Evolutionary conservation across 2,797 vertebrate species (phyloP).

Genomic region (Labeo calbasu): DNA sequence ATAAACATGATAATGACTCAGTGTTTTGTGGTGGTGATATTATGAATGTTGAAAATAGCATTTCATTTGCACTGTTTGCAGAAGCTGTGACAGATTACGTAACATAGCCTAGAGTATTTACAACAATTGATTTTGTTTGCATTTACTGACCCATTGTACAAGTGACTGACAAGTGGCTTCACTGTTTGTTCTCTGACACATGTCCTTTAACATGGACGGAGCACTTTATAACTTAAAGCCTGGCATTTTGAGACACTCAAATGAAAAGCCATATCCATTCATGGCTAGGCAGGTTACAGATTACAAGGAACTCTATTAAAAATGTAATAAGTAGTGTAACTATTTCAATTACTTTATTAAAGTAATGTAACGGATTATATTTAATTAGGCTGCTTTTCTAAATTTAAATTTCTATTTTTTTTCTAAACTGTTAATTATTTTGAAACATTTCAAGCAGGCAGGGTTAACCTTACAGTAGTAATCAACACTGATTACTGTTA

Average conservation of each 20-base stretch:
- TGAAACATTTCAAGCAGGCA: no score
- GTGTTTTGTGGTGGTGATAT: not conserved
- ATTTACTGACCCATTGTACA: not conserved
- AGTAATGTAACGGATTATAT: no score
- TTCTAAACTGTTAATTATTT: no score
- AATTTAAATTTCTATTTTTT: no score
- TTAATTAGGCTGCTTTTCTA: no score
- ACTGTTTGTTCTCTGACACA: not conserved
- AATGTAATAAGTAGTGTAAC: no score
- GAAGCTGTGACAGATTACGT: constrained; percentile 12
- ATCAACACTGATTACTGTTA: no score
- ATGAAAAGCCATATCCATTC: not conserved
- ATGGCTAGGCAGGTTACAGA: not conserved
- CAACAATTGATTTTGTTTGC: not conserved
- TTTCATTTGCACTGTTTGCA: not conserved
- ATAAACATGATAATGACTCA: not conserved
- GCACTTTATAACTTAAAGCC: not conserved
- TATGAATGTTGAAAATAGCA: not conserved
- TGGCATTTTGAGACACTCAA: not conserved
- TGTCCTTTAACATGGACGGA: not conserved
- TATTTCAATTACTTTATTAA: no score
- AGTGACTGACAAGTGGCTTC: not conserved
- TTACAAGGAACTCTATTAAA: no score
- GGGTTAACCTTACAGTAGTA: no score
- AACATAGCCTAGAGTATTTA: not conserved